Base-by-base conservation (phyloP, 2,888 invertebrate species). In the Sphinx pinastri region DNA sequence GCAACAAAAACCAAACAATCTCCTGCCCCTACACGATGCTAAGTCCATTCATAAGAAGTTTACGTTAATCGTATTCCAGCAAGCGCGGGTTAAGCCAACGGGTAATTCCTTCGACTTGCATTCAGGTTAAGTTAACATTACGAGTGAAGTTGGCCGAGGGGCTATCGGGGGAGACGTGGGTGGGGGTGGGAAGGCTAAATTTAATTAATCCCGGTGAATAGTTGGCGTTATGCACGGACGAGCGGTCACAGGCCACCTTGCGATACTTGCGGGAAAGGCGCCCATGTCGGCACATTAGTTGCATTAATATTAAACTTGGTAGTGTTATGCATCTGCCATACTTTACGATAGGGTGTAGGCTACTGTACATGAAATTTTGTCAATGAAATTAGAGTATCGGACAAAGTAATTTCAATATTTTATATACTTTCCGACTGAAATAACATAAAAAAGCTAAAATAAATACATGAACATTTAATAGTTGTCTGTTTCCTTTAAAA, bases 161-260 rank as follows among this genome's bases (percentile, higher is more conserved):
- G 31, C 63, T 63, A 63, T 63, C 47, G 14, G 63, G 63, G 49
- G 49, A 63, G 63, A 63, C 63, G 49, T 47, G 12, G 68, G 55
- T 11, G 47, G 59, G 45, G 25, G 10, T 16, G 31, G 60, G 73
- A 74, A 75, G 71, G 76, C 73, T 79, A 83, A 85, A 86, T 87
- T 86, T 86, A 87, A 87, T 87, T 87, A 87, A 87, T 86, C 75
- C 68, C 81, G 78, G 72, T 71, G 82, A 83, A 86, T 85, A 82
- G 85, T 83, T 81, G 77, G 76, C 79, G 77, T 66, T 71, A 71
- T 57, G 52, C 68, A 73, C 72, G 71, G 73, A 57, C 70, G 75
- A 82, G 75, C 76, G 83, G 77, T 76, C 81, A 78, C 31, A 49
- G 69, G 63, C 54, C 66, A 69, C 54, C 69, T 69, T 66, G 63